Percentiles rank a stretch among this genome's conserved stretches.
phyloP scores from a whole-genome alignment of 2,113 vertebrate genomes.

The Pyrgilauda ruficollis region DNA sequence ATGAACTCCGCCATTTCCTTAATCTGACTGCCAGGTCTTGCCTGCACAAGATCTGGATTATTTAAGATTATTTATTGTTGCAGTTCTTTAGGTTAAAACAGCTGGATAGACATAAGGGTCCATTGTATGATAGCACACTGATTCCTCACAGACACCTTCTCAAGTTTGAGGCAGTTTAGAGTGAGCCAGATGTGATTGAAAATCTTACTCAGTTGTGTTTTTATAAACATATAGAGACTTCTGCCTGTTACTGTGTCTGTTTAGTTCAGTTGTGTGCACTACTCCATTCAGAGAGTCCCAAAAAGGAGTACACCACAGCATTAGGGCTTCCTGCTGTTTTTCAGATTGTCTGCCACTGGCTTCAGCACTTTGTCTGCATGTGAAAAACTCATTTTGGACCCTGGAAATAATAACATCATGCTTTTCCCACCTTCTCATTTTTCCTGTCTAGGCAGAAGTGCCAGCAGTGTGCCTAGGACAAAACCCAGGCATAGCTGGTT shows the following conservation, averaged over 20 bases:
- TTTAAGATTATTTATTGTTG: neutral
- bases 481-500: neutral
- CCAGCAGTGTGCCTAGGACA: neutral
- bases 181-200: neutral
- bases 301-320: neutral
- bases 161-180: neutral
- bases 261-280: neutral
- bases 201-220: neutral
- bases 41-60: neutral
- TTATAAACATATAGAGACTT: neutral
- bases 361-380: neutral
- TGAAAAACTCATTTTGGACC: neutral
- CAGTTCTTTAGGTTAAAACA: neutral
- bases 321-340: neutral
- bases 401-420: neutral
- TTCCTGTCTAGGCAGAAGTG: neutral
- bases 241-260: neutral
- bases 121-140: accelerated
- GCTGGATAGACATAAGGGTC: neutral
- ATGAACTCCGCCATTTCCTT: neutral
- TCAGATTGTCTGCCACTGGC: neutral
- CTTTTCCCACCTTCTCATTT: neutral
- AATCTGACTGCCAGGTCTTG: neutral
- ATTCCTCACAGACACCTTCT: neutral
- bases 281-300: neutral